Evolutionary conservation across 2,797 vertebrate genomes (phyloP).

Genomic region (Acrocephalus scirpaceus): DNA sequence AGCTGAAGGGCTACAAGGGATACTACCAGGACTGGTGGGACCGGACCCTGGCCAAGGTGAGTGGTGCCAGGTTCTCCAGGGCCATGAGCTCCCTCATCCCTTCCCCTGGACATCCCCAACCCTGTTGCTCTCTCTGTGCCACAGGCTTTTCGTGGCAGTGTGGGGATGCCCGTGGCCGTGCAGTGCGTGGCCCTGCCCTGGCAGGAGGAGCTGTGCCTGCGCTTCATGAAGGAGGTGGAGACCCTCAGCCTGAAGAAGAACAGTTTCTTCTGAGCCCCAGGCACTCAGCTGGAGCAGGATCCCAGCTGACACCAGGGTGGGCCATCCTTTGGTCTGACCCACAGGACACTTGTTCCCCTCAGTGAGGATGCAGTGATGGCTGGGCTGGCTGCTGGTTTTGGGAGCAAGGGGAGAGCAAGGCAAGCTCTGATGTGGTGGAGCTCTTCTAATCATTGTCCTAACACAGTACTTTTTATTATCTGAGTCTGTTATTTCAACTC

Average conservation of each 20-base stretch:
- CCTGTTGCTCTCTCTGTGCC: neutral
- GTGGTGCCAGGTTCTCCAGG: neutral
- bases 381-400: neutral
- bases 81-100: accelerated
- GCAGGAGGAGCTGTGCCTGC: constrained; percentile 90
- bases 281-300: accelerated
- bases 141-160: constrained; percentile 78
- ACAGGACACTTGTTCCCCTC: neutral
- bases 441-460: neutral
- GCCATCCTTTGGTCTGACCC: neutral
- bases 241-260: constrained; percentile 29
- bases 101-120: accelerated
- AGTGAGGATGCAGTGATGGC: neutral
- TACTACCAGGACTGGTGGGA: constrained; percentile 82
- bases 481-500: neutral
- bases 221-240: constrained; percentile 92
- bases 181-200: constrained; percentile 88
- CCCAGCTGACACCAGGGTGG: accelerated
- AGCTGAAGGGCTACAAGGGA: constrained; percentile 80
- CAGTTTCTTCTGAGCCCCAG: neutral
- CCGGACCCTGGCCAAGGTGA: constrained; percentile 68
- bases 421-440: neutral
- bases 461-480: constrained; percentile 8
- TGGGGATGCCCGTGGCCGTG: constrained; percentile 87
- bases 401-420: neutral